phyloP scores from a whole-genome alignment of 2,113 vertebrate genomes.

The Phodopus roborovskii region DNA sequence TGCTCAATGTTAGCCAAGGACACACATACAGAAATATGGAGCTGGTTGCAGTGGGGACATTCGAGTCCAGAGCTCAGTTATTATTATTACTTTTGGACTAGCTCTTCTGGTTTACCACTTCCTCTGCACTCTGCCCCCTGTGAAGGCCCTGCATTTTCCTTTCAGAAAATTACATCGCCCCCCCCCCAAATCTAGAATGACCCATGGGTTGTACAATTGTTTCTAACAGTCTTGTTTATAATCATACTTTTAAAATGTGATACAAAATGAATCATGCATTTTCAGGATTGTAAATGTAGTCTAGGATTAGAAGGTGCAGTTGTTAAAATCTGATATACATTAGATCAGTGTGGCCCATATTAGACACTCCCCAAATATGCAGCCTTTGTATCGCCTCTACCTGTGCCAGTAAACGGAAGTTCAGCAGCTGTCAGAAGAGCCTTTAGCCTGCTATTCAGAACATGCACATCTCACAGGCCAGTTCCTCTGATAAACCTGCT shows the following conservation, averaged over 20 bases:
- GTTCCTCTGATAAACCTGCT: neutral
- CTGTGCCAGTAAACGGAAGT: neutral
- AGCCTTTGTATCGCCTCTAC: neutral
- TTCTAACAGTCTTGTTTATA: constrained; percentile 25
- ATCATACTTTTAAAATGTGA: neutral
- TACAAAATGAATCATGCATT: neutral
- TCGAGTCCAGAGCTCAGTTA: neutral
- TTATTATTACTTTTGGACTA: neutral
- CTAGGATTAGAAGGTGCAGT: neutral
- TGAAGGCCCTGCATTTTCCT: neutral
- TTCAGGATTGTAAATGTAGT: neutral
- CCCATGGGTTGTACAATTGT: neutral
- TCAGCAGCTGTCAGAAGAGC: neutral
- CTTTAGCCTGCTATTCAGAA: neutral
- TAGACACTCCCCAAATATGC: neutral
- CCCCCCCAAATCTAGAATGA: constrained; percentile 12
- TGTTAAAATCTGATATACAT: neutral
- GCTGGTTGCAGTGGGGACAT: neutral
- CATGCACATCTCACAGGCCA: neutral
- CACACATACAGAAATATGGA: neutral
- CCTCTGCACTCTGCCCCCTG: neutral
- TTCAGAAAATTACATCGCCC: neutral
- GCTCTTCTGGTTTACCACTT: neutral
- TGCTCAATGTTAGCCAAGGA: neutral
- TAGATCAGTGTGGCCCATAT: neutral